phyloP scores from a whole-genome alignment of 2,888 invertebrate species.

The Argynnis bischoffii region DNA sequence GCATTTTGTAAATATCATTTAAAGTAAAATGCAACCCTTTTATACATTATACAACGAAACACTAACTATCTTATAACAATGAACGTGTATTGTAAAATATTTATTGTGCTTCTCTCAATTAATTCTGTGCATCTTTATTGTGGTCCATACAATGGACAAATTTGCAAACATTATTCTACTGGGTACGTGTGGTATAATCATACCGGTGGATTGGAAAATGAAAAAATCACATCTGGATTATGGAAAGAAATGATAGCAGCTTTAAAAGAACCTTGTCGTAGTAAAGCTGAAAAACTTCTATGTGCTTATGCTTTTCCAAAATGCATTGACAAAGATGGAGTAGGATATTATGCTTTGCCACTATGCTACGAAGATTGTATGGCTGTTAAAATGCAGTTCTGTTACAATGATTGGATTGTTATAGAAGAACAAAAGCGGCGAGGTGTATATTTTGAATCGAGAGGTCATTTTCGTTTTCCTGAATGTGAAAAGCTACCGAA shows the following conservation, averaged over 20 bases:
- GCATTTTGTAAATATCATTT: constrained; percentile 48
- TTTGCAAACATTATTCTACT: constrained; percentile 87
- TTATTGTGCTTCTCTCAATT: constrained; percentile 65
- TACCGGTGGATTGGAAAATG: constrained; percentile 90
- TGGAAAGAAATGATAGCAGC: constrained; percentile 93
- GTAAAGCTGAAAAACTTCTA: constrained; percentile 93
- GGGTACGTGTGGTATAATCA: constrained; percentile 91
- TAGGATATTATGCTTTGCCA: constrained; percentile 86
- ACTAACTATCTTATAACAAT: constrained; percentile 60
- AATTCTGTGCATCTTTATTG: constrained; percentile 87
- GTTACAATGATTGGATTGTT: constrained; percentile 96
- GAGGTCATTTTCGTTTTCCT: constrained; percentile 94
- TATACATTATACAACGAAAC: constrained; percentile 58
- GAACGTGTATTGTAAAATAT: constrained; percentile 60
- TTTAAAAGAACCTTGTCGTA: constrained; percentile 91
- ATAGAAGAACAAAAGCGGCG: constrained; percentile 93
- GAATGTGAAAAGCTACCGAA: constrained; percentile 91
- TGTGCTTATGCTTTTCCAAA: constrained; percentile 96
- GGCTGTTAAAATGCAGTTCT: constrained; percentile 94
- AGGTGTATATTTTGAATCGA: constrained; percentile 89
- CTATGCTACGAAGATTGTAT: constrained; percentile 96
- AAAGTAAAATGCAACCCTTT: constrained; percentile 61
- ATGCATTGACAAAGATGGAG: constrained; percentile 86
- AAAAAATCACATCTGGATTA: constrained; percentile 90
- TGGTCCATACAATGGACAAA: constrained; percentile 92